These are phyloP conservation scores for Cyclura pinguis DNA, from an alignment of 2,797 vertebrate genomes.

Conservation along the genomic window DNA sequence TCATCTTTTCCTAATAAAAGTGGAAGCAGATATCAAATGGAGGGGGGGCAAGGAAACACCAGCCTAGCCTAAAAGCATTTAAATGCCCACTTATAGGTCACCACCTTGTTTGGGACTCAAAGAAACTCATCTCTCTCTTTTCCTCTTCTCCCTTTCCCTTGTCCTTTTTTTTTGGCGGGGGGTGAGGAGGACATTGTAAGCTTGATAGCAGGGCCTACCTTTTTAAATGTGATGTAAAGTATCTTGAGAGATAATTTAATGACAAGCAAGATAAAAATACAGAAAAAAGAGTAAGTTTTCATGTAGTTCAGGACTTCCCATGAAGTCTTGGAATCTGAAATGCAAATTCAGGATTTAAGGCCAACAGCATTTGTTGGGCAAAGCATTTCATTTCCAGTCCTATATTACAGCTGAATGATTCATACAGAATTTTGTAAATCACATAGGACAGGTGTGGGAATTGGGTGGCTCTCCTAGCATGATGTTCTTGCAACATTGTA, in stretches of 20 bases:
- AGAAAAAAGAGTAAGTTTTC: not conserved
- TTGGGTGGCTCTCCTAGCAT: no score
- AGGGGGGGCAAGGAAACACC: not conserved
- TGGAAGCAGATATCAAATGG: not conserved
- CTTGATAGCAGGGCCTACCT: no score
- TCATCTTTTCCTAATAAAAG: slow-evolving; percentile 33
- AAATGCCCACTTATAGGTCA: not conserved
- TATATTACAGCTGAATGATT: not conserved
- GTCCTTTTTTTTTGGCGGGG: no score
- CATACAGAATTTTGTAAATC: not conserved
- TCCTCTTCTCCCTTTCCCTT: no score
- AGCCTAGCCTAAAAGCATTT: not conserved
- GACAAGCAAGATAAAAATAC: no score
- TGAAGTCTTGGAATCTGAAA: not conserved
- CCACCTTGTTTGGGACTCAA: not conserved
- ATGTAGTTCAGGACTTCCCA: not conserved
- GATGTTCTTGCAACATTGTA: no score
- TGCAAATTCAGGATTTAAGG: not conserved
- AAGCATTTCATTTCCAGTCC: not conserved
- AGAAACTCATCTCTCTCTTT: no score
- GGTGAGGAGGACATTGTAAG: no score
- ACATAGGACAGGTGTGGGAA: no score
- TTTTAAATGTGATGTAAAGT: no score
- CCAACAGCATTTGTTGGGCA: not conserved
- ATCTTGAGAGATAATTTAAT: no score